A percentile compares a stretch with the other conserved stretches of the same genome.
Conservation (phyloP, 2,888 invertebrate species). For the Poecilobothrus nobilitatus region DNA sequence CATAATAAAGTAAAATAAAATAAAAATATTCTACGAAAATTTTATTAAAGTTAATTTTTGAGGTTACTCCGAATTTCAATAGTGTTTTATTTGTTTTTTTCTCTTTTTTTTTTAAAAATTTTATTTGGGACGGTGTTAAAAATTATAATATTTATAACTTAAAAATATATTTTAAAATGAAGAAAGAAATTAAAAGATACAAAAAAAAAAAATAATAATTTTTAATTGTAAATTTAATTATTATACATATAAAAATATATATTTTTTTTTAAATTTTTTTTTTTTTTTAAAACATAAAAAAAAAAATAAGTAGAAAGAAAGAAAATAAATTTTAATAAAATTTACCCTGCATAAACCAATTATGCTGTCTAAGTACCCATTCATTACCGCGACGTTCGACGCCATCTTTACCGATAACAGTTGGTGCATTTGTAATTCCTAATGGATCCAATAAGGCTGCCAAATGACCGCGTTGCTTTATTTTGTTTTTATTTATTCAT, state of each 20-base stretch:
- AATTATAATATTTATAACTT: not conserved
- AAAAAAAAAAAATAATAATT: not conserved
- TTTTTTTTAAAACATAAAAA: slow-evolving; percentile 11
- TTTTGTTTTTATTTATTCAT: slow-evolving; percentile 18
- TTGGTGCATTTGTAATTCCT: slow-evolving; percentile 48
- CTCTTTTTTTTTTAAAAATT: too few species aligned
- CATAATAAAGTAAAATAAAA: too few species aligned
- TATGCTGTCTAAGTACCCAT: slow-evolving; percentile 44
- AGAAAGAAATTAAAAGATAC: not conserved
- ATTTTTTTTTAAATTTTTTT: not conserved
- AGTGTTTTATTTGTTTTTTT: too few species aligned
- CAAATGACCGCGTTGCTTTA: slow-evolving; percentile 73
- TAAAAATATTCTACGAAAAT: too few species aligned
- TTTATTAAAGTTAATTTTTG: not conserved
- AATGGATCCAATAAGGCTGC: slow-evolving; percentile 76
- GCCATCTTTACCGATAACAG: slow-evolving; percentile 42
- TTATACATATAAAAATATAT: not conserved
- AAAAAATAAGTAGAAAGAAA: slow-evolving; percentile 12
- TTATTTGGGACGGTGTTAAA: too few species aligned
- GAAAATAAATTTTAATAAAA: slow-evolving; percentile 13
- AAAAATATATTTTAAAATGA: not conserved
- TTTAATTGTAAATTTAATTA: too few species aligned
- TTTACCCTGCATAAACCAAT: slow-evolving; percentile 43
- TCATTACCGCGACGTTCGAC: slow-evolving; percentile 44
- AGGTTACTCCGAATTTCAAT: slow-evolving; percentile 19